phyloP scores from a whole-genome alignment of 2,113 vertebrate genomes.

The Motacilla tschutschensis region DNA sequence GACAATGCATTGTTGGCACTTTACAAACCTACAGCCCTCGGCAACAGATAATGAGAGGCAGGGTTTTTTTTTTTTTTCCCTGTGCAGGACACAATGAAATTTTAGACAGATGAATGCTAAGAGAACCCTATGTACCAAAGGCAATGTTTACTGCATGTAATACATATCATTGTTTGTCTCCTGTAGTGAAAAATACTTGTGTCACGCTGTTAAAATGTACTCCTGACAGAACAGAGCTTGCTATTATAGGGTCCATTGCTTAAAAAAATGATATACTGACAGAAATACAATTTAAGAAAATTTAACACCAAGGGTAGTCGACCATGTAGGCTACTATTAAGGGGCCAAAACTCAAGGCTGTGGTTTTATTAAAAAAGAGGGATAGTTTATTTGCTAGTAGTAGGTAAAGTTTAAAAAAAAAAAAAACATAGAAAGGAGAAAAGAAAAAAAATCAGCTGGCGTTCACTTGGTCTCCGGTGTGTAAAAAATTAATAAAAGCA shows the following conservation, averaged over 20 bases:
- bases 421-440: not conserved
- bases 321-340: conserved; percentile 79
- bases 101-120: conserved; percentile 78
- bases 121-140: conserved; percentile 73
- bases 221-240: conserved; percentile 77
- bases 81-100: conserved; percentile 72
- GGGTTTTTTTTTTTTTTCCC: conserved; percentile 11
- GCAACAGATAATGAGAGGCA: conserved; percentile 68
- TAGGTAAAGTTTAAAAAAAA: conserved; percentile 58
- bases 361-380: conserved; percentile 71
- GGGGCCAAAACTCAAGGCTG: conserved; percentile 78
- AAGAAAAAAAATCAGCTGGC: not conserved
- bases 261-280: conserved; percentile 82
- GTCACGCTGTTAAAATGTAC: conserved; percentile 80
- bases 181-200: conserved; percentile 82
- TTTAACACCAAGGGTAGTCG: conserved; percentile 79
- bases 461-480: conserved; percentile 46
- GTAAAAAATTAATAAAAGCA: conserved; percentile 73
- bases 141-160: conserved; percentile 81
- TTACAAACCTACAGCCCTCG: conserved; percentile 64
- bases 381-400: conserved; percentile 65
- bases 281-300: conserved; percentile 85
- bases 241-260: conserved; percentile 81
- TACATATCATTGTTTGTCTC: conserved; percentile 85
- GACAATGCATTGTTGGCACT: conserved; percentile 53